phyloP scores from a whole-genome alignment of 1,140 invertebrate genomes.

The Ridgeia piscesae region DNA sequence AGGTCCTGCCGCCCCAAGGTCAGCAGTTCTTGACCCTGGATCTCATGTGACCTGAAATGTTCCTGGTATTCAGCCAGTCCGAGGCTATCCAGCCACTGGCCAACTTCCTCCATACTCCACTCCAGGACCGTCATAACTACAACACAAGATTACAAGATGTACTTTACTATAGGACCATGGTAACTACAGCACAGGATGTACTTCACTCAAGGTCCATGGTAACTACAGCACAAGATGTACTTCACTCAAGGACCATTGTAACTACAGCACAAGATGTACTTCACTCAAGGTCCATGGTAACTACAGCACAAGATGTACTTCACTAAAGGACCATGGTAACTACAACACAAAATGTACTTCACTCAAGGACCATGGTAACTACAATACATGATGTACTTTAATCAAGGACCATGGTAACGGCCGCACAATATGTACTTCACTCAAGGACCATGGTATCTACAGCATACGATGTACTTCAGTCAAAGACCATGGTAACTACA shows the following conservation, averaged over 20 bases:
- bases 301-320: neutral
- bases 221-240: neutral
- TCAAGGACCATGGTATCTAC: slow-evolving; percentile 50
- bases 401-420: slow-evolving; percentile 32
- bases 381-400: no score
- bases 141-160: slow-evolving; percentile 27
- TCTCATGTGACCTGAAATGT: slow-evolving; percentile 84
- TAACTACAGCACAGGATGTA: slow-evolving; percentile 20
- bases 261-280: neutral
- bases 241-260: neutral
- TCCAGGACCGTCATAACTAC: slow-evolving; percentile 50
- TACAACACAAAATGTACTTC: no score
- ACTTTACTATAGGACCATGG: neutral
- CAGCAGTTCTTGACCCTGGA: slow-evolving; percentile 85
- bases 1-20: slow-evolving; percentile 73
- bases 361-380: no score
- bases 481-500: neutral
- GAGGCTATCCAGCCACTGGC: slow-evolving; percentile 81
- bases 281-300: neutral
- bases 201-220: slow-evolving; percentile 59
- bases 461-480: slow-evolving; percentile 22
- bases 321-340: no score
- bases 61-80: slow-evolving; percentile 80
- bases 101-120: slow-evolving; percentile 66
- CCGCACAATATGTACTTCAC: slow-evolving; percentile 60